Conservation (phyloP, 2,797 vertebrate genomes). For the Moxostoma hubbsi region DNA sequence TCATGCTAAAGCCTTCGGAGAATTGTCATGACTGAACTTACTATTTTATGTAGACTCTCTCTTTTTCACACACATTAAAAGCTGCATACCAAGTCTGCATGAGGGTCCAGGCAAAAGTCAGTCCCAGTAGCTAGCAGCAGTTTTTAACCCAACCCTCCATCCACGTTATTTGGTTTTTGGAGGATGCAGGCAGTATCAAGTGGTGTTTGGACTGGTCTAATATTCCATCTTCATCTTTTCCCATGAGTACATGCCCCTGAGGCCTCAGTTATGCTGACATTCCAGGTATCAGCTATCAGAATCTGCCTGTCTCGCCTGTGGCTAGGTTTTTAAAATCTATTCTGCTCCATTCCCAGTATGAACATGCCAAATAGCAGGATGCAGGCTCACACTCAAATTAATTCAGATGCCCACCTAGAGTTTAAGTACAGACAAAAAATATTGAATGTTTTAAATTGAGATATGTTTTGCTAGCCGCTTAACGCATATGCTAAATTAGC, state of each 20-base stretch:
- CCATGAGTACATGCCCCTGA: conserved; percentile 63
- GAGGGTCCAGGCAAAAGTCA: conserved; percentile 9
- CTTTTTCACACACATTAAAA: neutral
- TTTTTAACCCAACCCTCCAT: neutral
- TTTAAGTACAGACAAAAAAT: conserved; percentile 9
- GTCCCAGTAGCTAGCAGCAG: conserved; percentile 24
- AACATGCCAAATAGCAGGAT: conserved; percentile 67
- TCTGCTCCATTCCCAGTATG: conserved; percentile 71
- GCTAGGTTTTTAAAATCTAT: conserved; percentile 68
- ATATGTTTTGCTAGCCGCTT: conserved; percentile 10
- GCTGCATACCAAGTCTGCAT: neutral
- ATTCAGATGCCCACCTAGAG: conserved; percentile 7
- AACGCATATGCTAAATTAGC: conserved; percentile 25
- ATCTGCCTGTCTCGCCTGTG: conserved; percentile 68
- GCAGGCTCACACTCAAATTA: neutral
- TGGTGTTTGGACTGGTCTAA: conserved; percentile 67
- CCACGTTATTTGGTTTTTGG: neutral
- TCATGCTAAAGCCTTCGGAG: no score
- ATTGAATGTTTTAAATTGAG: conserved; percentile 28
- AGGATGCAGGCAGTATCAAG: conserved; percentile 9
- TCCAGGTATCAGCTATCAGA: conserved; percentile 69
- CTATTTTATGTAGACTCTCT: neutral
- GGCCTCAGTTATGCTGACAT: conserved; percentile 55
- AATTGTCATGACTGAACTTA: no score
- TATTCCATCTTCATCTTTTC: conserved; percentile 70